Percentiles rank a stretch among this genome's conserved stretches.
These are phyloP conservation scores for Gerris lacustris DNA, from an alignment of 2,888 invertebrate species.

Conservation along the genomic window DNA sequence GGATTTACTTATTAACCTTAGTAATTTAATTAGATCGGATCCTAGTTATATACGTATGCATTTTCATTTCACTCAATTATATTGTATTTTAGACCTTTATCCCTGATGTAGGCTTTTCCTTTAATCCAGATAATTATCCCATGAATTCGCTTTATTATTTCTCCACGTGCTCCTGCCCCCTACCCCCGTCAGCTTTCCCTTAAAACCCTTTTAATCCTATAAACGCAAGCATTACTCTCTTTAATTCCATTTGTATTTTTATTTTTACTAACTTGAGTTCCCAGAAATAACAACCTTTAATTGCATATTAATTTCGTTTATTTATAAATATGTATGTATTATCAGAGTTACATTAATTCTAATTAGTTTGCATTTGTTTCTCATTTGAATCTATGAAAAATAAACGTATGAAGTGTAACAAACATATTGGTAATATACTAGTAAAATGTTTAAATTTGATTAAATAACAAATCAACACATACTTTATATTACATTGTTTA, in stretches of 20 bases:
- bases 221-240: background rate
- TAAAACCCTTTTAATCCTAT: background rate
- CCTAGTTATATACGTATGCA: background rate
- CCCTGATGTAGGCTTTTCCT: background rate
- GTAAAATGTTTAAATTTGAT: too few species aligned
- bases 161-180: background rate
- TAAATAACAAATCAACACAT: too few species aligned
- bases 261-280: too few species aligned
- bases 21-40: background rate
- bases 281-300: too few species aligned
- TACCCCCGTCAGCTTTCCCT: background rate
- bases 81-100: background rate
- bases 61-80: background rate
- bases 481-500: too few species aligned
- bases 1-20: conserved; percentile 1
- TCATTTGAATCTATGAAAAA: too few species aligned
- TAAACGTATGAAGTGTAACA: too few species aligned
- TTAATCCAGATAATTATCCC: background rate
- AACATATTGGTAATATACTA: too few species aligned
- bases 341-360: too few species aligned
- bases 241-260: background rate
- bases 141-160: background rate
- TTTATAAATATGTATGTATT: too few species aligned
- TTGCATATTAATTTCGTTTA: too few species aligned
- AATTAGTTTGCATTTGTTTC: too few species aligned